Percentiles rank a stretch among this genome's conserved stretches.
These are phyloP conservation scores for Drosophila ezoana DNA, from an alignment of 2,888 invertebrate genomes.

Conservation along the genomic window DNA sequence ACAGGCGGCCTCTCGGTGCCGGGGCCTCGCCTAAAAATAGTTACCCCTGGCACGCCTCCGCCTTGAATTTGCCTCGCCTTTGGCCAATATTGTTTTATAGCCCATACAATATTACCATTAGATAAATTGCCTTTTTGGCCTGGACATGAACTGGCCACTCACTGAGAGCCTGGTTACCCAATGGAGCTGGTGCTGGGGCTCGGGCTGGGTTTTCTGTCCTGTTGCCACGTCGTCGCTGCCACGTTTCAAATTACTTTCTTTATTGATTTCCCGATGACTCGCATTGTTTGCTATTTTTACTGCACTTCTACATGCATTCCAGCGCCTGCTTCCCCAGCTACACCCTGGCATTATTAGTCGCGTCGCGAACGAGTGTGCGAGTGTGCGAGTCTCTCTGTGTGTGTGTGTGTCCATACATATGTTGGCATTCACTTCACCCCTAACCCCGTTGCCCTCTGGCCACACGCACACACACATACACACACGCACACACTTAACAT, in stretches of 20 bases:
- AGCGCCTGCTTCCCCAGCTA: conserved; percentile 15
- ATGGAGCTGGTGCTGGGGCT: conserved; percentile 7
- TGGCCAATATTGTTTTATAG: conserved; percentile 77
- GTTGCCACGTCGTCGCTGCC: conserved; percentile 34
- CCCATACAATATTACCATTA: conserved; percentile 80
- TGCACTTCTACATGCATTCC: conserved; percentile 76
- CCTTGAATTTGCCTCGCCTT: conserved; percentile 64
- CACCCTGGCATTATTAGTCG: conserved; percentile 35
- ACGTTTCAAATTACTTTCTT: conserved; percentile 81
- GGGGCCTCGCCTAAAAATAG: conserved; percentile 64
- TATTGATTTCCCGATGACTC: conserved; percentile 77
- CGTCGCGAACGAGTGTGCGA: conserved; percentile 7
- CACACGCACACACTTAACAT: conserved; percentile 30
- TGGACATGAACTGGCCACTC: conserved; percentile 54
- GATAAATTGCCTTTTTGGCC: conserved; percentile 75
- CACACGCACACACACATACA: conserved; percentile 3
- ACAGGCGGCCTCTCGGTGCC: not conserved
- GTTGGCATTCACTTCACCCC: conserved; percentile 35
- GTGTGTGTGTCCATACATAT: conserved; percentile 15
- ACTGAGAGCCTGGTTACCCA: conserved; percentile 28
- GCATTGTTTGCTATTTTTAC: conserved; percentile 75
- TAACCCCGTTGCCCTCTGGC: conserved; percentile 18
- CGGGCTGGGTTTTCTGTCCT: not conserved
- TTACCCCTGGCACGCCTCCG: conserved; percentile 11
- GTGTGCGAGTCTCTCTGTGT: not conserved